Evolutionary conservation across 2,797 vertebrate species (phyloP).

Genomic region (Ispidina lecontei): DNA sequence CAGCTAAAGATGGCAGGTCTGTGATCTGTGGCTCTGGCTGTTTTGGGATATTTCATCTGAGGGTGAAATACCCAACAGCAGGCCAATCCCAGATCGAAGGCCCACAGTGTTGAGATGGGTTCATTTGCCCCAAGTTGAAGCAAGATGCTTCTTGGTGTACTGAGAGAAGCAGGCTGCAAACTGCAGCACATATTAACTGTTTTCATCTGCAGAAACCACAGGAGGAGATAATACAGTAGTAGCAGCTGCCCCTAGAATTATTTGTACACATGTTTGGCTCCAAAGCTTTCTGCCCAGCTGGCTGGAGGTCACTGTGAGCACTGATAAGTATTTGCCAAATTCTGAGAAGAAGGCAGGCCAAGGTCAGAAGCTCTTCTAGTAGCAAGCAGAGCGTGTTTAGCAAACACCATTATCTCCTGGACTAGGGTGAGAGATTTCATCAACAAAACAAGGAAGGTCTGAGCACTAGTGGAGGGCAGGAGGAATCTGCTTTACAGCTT

Average conservation of each 20-base stretch:
- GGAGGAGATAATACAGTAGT: conserved; percentile 71
- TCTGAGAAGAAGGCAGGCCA: conserved; percentile 51
- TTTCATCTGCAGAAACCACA: conserved; percentile 11
- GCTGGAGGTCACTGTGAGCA: conserved; percentile 71
- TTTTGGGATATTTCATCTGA: fast-evolving
- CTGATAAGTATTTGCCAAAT: conserved; percentile 72
- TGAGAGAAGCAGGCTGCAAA: neutral
- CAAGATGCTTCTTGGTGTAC: neutral
- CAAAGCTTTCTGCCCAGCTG: conserved; percentile 60
- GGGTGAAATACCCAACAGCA: neutral
- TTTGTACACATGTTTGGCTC: conserved; percentile 56
- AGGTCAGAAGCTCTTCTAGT: conserved; percentile 65
- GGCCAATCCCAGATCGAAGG: neutral
- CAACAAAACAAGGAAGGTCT: neutral
- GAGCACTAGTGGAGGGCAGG: neutral
- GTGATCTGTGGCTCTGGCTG: neutral
- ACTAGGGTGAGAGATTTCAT: conserved; percentile 61
- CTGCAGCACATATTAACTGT: neutral
- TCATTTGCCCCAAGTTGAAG: neutral
- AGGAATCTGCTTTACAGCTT: conserved; percentile 18
- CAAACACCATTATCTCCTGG: conserved; percentile 12
- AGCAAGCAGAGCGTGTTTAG: conserved; percentile 35
- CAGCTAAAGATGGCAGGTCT: neutral
- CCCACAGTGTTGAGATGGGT: neutral
- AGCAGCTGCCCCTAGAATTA: conserved; percentile 68